Percentiles rank a stretch among this genome's conserved stretches.
These are phyloP conservation scores for Scaeva pyrastri DNA, from an alignment of 2,888 invertebrate species.

Conservation along the genomic window DNA sequence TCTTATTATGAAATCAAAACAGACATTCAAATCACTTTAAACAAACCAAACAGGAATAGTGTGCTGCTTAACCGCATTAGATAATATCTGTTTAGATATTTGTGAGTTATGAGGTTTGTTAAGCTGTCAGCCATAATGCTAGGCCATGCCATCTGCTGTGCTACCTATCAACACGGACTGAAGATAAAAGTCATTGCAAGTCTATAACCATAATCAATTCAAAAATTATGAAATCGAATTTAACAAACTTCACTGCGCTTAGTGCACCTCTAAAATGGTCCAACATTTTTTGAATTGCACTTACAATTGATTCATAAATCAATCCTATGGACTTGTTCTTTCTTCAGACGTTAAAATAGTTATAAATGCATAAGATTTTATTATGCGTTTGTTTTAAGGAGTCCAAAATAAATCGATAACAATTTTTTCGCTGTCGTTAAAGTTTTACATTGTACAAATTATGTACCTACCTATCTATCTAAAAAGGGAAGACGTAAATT, in stretches of 20 bases:
- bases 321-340: constrained; percentile 25
- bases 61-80: constrained; percentile 38
- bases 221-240: constrained; percentile 61
- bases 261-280: constrained; percentile 21
- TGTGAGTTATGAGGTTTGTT: constrained; percentile 59
- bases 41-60: constrained; percentile 39
- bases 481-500: not conserved
- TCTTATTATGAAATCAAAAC: constrained; percentile 46
- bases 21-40: constrained; percentile 63
- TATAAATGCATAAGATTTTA: constrained; percentile 20
- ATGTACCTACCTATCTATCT: no score
- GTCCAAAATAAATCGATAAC: constrained; percentile 3
- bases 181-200: constrained; percentile 58
- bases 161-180: constrained; percentile 40
- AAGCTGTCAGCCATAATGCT: constrained; percentile 45
- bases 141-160: constrained; percentile 44
- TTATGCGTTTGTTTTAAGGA: constrained; percentile 10
- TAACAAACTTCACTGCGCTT: constrained; percentile 39
- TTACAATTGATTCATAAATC: constrained; percentile 43
- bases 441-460: not conserved
- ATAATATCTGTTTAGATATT: constrained; percentile 56
- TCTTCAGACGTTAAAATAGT: constrained; percentile 4
- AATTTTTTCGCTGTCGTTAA: constrained; percentile 11
- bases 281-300: constrained; percentile 9
- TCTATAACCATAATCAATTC: constrained; percentile 55